Evolutionary conservation across 2,888 invertebrate species (phyloP), one percentile per base, ranked within the genome.

Genomic region (Euproctis similis): DNA sequence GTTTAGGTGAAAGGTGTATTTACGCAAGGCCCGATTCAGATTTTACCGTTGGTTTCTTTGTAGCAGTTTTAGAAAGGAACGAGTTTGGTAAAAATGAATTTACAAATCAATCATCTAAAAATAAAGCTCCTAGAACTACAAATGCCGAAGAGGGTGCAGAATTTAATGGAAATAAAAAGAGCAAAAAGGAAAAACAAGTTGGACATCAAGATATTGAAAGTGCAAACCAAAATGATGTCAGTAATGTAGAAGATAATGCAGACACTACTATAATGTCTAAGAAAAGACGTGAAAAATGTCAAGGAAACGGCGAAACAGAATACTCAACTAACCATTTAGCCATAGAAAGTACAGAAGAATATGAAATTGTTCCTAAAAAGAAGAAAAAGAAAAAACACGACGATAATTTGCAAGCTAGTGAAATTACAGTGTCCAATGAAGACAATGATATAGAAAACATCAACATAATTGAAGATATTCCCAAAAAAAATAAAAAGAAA

Each of bases 31-130:
- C 94, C 0, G 88, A 92, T 3, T 72, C 82, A 0, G 96, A 97
- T 76, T 74, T 89, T 3, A 95, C 96, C 0, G 96, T 93, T 66
- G 98, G 98, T 2, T 98, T 99, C 75, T 99, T 99, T 74, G 87
- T 98, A 17, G 97, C 98, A 1, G 89, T 97, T 27, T 92, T 98
- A 52, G 93, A 94, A 66, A 85, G 89, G 59, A 69, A 86, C 39
- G 60, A n/a, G n/a, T n/a, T n/a, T n/a, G n/a, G n/a, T n/a, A n/a
- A n/a, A n/a, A 64, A 30, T 84, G 19, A 19, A 5, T 6, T 6
- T 8, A 23, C 2, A 12, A 12, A 12, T 4, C 4, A 2, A n/a
- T 7, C n/a, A n/a, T 9, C 13, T n/a, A 9, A 12, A 4, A 14
- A 14, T 12, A 9, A 14, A 16, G 34, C 44, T 9, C 36, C 42